Percentiles rank a stretch among this genome's conserved stretches.
phyloP scores from a whole-genome alignment of 2,113 vertebrate genomes.

The Lycocorax pyrrhopterus region DNA sequence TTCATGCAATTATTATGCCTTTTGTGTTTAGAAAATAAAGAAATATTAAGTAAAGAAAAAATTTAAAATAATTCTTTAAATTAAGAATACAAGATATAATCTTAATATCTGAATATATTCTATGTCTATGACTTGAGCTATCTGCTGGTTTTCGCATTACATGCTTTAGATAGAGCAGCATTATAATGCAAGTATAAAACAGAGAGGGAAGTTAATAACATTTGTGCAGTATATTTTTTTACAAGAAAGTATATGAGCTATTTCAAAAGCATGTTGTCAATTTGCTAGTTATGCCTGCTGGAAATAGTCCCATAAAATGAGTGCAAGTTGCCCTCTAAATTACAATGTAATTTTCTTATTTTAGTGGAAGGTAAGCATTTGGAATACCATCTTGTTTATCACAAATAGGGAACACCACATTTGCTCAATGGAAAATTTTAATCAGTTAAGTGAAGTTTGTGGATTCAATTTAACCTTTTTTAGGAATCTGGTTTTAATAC shows the following conservation, averaged over 20 bases:
- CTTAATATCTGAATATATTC: background rate
- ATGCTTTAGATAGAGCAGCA: background rate
- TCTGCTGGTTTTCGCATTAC: background rate
- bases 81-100: background rate
- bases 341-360: slow-evolving; percentile 38
- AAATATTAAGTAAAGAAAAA: background rate
- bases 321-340: slow-evolving; percentile 33
- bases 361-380: slow-evolving; percentile 16
- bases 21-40: background rate
- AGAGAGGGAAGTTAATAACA: slow-evolving; percentile 2
- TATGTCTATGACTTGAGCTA: background rate
- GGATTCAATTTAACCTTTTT: background rate
- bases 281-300: slow-evolving; percentile 32
- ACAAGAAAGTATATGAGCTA: slow-evolving; percentile 4
- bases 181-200: background rate
- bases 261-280: background rate
- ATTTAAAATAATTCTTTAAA: background rate
- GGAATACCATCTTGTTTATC: slow-evolving; percentile 4
- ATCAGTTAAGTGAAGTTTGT: background rate
- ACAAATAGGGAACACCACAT: background rate
- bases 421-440: slow-evolving; percentile 7
- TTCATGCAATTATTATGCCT: background rate
- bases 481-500: background rate
- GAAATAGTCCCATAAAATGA: slow-evolving; percentile 34
- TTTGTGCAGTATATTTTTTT: background rate